Conservation (phyloP, 2,113 vertebrate genomes). For the Manacus vitellinus region DNA sequence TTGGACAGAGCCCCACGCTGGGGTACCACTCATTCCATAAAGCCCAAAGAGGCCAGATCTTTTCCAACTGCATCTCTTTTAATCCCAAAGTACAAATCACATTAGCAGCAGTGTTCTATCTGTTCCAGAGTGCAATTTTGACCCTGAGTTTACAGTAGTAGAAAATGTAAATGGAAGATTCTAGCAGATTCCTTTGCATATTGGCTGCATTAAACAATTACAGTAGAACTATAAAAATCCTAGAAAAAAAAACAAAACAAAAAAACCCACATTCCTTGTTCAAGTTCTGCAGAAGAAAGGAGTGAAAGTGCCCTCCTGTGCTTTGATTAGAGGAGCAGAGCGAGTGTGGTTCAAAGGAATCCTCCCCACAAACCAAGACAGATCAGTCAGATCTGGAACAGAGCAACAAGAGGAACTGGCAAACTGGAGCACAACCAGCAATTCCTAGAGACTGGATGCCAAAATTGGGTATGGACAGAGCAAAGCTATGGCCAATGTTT, state of each 20-base stretch:
- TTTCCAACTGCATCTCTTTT: slow-evolving; percentile 13
- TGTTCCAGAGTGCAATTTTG: slow-evolving; percentile 47
- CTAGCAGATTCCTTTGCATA: slow-evolving; percentile 43
- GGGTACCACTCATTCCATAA: neutral
- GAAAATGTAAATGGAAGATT: slow-evolving; percentile 41
- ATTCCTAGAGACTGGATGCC: neutral
- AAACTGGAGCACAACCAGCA: neutral
- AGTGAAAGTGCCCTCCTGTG: neutral
- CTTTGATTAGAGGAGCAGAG: neutral
- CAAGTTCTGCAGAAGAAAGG: slow-evolving; percentile 34
- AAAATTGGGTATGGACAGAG: neutral
- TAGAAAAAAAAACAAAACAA: neutral
- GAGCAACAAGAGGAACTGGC: neutral
- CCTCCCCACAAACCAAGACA: neutral
- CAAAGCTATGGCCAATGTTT: neutral
- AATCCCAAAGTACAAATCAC: slow-evolving; percentile 48
- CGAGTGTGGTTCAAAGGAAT: neutral
- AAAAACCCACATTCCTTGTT: slow-evolving; percentile 20
- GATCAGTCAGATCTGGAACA: neutral
- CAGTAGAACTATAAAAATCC: slow-evolving; percentile 52
- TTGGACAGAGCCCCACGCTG: neutral
- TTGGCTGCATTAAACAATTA: slow-evolving; percentile 54
- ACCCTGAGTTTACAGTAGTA: slow-evolving; percentile 66
- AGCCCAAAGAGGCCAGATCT: neutral
- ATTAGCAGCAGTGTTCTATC: slow-evolving; percentile 35